Base-by-base conservation (phyloP, 2,888 invertebrate species). In the Heliconius charithonia region DNA sequence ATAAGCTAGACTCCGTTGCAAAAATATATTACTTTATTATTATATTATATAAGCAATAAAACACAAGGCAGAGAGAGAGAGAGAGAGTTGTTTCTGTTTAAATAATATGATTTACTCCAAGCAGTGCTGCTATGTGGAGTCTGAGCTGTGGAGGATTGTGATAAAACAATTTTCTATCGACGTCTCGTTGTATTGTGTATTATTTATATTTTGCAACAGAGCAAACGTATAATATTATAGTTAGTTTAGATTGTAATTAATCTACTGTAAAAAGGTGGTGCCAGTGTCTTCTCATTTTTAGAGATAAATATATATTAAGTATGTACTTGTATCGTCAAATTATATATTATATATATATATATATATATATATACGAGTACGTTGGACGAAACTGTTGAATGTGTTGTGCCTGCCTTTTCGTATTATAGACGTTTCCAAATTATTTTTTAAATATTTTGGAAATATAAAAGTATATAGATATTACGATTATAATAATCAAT, bases 241-340 rank as follows among this genome's bases (percentile, higher is more conserved):
- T 74, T 74, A 74, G 63, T 22, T 63, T 74, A 74, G 74, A 63
- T 63, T 74, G 37, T 62, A 74, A 41, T 41, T 63, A 74, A 25
- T 63, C 19, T 63, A 74, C 13, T 63, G 74, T 74, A 74, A 74
- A 63, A 74, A 74, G 41, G 63, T 74, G 74, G 74, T 74, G 74
- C 74, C 74, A 63, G 74, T 74, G 74, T 74, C 74, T 74, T 74
- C 74, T 74, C 74, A 63, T 41, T 74, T 74, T 27, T 74, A 41
- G 74, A 65, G 22, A 65, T 63, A 63, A 74, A 63, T 65, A 27
- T 80, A 78, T 75, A 29, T 27, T 63, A 63, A 29, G 63, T 79
- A 79, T 74, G 45, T 75, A 71, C 76, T 37, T 76, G 59, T 81
- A 77, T 82, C 32, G 79, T 89, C 87, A 89, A 87, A 88, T 88